phyloP scores from a whole-genome alignment of 1,140 invertebrate species.

The Drosophila athabasca region DNA sequence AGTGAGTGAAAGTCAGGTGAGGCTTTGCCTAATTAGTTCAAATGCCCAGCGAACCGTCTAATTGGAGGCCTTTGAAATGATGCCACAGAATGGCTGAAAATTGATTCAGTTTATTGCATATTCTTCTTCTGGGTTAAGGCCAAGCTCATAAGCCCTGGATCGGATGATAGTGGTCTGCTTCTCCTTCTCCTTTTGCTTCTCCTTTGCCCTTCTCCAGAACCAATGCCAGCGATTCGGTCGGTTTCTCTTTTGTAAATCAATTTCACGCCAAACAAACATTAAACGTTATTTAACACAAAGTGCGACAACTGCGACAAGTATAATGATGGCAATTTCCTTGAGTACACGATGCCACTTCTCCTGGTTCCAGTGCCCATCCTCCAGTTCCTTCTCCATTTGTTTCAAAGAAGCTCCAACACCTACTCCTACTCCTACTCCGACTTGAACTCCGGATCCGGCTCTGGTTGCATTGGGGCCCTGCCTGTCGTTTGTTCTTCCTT shows the following conservation, averaged over 20 bases:
- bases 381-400: conserved; percentile 17
- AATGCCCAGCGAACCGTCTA: conserved; percentile 45
- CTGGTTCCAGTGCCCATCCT: not conserved
- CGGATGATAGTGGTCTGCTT: not conserved
- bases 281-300: conserved; percentile 77
- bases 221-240: not conserved
- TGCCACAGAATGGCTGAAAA: conserved; percentile 8
- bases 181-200: too few relatives aligned
- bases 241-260: conserved; percentile 63
- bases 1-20: conserved; percentile 61
- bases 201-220: not conserved
- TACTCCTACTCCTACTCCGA: not conserved
- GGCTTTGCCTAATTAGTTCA: conserved; percentile 69
- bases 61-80: conserved; percentile 45
- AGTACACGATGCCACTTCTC: conserved; percentile 58
- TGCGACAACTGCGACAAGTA: conserved; percentile 62
- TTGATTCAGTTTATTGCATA: conserved; percentile 31
- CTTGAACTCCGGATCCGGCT: not conserved
- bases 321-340: conserved; percentile 83
- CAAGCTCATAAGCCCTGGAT: conserved; percentile 9
- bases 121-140: not conserved
- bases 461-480: not conserved
- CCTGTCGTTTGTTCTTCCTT: conserved; percentile 22
- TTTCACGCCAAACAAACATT: conserved; percentile 78
- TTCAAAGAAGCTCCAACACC: conserved; percentile 28